phyloP scores from a whole-genome alignment of 2,113 vertebrate genomes.

The Riparia riparia region DNA sequence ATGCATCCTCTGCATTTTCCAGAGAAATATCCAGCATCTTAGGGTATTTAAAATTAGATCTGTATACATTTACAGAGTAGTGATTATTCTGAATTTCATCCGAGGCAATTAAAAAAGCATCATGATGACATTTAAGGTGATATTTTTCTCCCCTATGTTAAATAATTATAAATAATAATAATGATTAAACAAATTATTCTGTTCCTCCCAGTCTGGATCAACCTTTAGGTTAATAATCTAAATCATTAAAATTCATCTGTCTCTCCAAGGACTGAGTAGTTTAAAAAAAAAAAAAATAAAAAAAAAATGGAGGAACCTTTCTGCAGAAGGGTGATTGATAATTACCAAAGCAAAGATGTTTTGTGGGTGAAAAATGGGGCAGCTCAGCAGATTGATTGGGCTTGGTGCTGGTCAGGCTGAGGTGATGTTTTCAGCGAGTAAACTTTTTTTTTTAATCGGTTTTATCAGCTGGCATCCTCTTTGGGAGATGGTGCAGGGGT shows the following conservation, averaged over 20 bases:
- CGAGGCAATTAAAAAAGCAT: slow-evolving; percentile 81
- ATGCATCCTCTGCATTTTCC: slow-evolving; percentile 67
- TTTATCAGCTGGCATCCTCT: background rate
- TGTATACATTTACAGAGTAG: slow-evolving; percentile 69
- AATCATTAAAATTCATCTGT: slow-evolving; percentile 82
- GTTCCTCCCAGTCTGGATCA: slow-evolving; percentile 77
- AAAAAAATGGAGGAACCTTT: slow-evolving; percentile 69
- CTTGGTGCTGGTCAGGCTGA: background rate
- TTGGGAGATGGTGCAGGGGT: background rate
- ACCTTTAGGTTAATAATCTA: slow-evolving; percentile 84
- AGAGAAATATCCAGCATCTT: slow-evolving; percentile 69
- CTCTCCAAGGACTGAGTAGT: slow-evolving; percentile 78
- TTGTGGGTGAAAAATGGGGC: slow-evolving; percentile 3
- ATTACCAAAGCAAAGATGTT: slow-evolving; percentile 72
- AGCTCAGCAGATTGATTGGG: slow-evolving; percentile 3
- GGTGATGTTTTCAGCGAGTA: background rate
- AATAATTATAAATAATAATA: slow-evolving; percentile 87
- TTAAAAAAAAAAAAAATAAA: slow-evolving; percentile 63
- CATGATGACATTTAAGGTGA: slow-evolving; percentile 84
- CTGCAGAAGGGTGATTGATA: slow-evolving; percentile 75
- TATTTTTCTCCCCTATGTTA: slow-evolving; percentile 81
- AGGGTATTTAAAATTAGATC: slow-evolving; percentile 78
- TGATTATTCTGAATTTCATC: slow-evolving; percentile 79
- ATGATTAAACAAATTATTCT: slow-evolving; percentile 82
- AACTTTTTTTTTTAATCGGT: background rate